These are phyloP conservation scores for Actinemys pallida DNA, from an alignment of 2,113 vertebrate genomes.

Conservation along the genomic window DNA sequence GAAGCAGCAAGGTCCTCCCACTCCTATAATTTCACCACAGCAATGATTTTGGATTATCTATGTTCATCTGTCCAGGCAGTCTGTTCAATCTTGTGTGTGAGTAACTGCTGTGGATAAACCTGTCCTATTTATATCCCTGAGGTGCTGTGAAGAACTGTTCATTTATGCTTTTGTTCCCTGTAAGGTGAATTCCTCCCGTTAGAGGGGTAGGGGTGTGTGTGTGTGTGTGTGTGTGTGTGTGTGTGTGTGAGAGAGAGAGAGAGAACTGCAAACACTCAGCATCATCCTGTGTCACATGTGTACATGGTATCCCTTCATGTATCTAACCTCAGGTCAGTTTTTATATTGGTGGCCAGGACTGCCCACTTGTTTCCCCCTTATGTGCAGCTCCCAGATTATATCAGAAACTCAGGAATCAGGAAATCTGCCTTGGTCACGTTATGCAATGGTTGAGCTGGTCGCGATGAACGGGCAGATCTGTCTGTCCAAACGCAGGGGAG, in stretches of 20 bases:
- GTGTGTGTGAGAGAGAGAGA: too few species aligned
- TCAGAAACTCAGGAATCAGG: background rate
- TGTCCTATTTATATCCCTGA: background rate
- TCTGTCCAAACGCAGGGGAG: fast-evolving
- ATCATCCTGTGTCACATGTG: background rate
- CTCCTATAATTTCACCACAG: background rate
- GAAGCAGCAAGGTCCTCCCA: background rate
- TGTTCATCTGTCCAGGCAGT: fast-evolving
- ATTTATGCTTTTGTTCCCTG: background rate
- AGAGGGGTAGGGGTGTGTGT: background rate
- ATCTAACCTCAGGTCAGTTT: background rate
- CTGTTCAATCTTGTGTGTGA: fast-evolving
- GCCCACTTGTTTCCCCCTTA: background rate
- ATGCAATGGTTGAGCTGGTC: background rate
- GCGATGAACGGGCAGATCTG: background rate
- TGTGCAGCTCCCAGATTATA: fast-evolving
- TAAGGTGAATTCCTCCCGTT: fast-evolving
- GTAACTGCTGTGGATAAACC: background rate
- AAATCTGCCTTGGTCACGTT: background rate
- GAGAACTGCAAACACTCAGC: fast-evolving
- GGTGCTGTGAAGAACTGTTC: background rate
- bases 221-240: background rate
- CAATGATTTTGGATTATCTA: too few species aligned
- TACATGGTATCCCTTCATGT: fast-evolving
- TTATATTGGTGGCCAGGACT: background rate